Conservation (phyloP, 2,888 invertebrate genomes). For the Scaptomyza polygonia region DNA sequence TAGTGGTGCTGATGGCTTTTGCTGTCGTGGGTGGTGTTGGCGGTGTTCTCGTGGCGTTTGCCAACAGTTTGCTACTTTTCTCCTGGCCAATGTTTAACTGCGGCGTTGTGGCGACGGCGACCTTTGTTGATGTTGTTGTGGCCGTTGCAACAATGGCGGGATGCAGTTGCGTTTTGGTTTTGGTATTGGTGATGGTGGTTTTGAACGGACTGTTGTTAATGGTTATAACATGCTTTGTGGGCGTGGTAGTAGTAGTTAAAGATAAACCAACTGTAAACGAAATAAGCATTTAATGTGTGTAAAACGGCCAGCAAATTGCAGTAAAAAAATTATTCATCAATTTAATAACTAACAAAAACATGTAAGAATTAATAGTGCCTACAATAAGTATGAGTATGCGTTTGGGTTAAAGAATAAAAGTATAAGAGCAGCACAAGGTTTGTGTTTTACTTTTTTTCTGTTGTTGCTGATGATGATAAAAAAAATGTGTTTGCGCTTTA, state of each 20-base stretch:
- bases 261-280: constrained; percentile 91
- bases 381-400: constrained; percentile 13
- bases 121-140: constrained; percentile 58
- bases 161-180: constrained; percentile 47
- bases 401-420: constrained; percentile 10
- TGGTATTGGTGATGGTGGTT: constrained; percentile 31
- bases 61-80: constrained; percentile 31
- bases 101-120: constrained; percentile 53
- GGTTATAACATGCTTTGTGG: constrained; percentile 93
- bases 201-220: constrained; percentile 75
- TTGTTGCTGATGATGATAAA: constrained; percentile 66
- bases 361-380: constrained; percentile 5
- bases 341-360: constrained; percentile 37
- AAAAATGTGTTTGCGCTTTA: constrained; percentile 54
- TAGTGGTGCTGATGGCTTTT: constrained; percentile 39
- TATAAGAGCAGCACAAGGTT: constrained; percentile 23
- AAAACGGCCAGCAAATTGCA: constrained; percentile 58
- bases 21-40: constrained; percentile 30
- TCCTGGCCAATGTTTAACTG: constrained; percentile 40
- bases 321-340: constrained; percentile 29
- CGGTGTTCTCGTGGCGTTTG: constrained; percentile 35
- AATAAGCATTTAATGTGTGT: constrained; percentile 70
- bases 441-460: constrained; percentile 10
- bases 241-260: constrained; percentile 83
- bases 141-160: constrained; percentile 55